Evolutionary conservation across 2,113 vertebrate genomes (phyloP), one percentile per base, ranked within the genome.

Genomic region (Rhea pennata): DNA sequence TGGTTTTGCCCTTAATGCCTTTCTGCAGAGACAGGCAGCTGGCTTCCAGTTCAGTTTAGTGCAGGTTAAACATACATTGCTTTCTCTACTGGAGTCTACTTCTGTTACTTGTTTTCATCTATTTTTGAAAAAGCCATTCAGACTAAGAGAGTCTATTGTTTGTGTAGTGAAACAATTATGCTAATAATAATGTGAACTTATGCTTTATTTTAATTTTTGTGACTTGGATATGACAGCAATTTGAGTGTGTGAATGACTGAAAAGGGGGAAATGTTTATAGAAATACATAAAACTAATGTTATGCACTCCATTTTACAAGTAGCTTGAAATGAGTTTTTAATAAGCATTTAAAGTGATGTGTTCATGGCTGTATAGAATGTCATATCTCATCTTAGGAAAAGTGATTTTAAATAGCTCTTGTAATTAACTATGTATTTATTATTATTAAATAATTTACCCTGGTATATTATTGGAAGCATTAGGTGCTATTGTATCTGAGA

Each of bases 381-480:
- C 88, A 36, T 51, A 39, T 61, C 66, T 91, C 70, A 61, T 84
- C 88, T 53, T 22, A 61, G 76, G 56, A 72, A 61, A 92, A 92
- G 58, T 56, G 58, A 82, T 89, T 95, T 92, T 84, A 92, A 94
- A 92, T 40, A 61, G 80, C 58, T 95, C 53, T 73, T 58, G 88
- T 87, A 92, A 89, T 90, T 87, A 96, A 87, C 70, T 48, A n/a
- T 89, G 92, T 92, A 84, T 96, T 95, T 76, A 21, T 85, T 72
- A 65, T 69, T 69, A 84, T 56, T 79, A 33, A 42, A 4, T 94
- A 54, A 87, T 93, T 96, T 82, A 76, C 73, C 42, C 3, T 1
- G 50, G 20, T 42, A 7, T 61, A 10, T 12, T 36, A 12, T 15
- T 53, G 31, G 59, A 65, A 81, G 29, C 15, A 8, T 13, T 56